Evolutionary conservation across 2,113 vertebrate species (phyloP), one percentile per base, ranked within the genome.

Genomic region (Scomber japonicus): DNA sequence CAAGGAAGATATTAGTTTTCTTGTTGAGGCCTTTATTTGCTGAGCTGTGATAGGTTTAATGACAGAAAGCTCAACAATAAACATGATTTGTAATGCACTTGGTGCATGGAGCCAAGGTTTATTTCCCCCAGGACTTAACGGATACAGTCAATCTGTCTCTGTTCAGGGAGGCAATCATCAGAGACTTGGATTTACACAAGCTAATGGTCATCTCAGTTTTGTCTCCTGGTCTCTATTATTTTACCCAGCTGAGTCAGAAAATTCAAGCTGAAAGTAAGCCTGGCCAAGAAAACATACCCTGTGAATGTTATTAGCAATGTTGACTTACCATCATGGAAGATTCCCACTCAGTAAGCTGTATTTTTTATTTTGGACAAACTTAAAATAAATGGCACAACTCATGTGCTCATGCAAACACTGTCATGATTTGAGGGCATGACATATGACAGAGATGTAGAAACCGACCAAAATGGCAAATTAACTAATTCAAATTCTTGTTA

Each of bases 11-110:
- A 91, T 88, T 80, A 63, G 79, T 78, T 88, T 78, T 72, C 71
- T 75, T 12, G 48, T 71, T 70, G 81, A 84, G 44, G 74, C 63
- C 68, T 87, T 89, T 82, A 89, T 91, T 88, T 78, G 79, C 80
- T 80, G 67, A 61, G 53, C 71, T 24, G 75, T 78, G 82, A 82
- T 77, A 54, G 81, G n/a, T 89, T 86, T 86, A 85, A 90, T 85
- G 90, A 86, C 81, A 77, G 80, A 73, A 63, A 51, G 78, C 80
- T 89, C 75, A 82, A 81, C 81, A 72, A 62, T 83, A 88, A 90
- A 82, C 54, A 76, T 87, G 85, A 90, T 90, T 89, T 87, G 87
- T 77, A 49, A 81, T 3, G n/a, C 44, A 10, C 66, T 78, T 35
- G 65, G 64, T 75, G 76, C 63, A 40, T 11, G 2, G 75, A 60